Evolutionary conservation across 2,888 invertebrate genomes (phyloP).

Genomic region (Meta bourneti): DNA sequence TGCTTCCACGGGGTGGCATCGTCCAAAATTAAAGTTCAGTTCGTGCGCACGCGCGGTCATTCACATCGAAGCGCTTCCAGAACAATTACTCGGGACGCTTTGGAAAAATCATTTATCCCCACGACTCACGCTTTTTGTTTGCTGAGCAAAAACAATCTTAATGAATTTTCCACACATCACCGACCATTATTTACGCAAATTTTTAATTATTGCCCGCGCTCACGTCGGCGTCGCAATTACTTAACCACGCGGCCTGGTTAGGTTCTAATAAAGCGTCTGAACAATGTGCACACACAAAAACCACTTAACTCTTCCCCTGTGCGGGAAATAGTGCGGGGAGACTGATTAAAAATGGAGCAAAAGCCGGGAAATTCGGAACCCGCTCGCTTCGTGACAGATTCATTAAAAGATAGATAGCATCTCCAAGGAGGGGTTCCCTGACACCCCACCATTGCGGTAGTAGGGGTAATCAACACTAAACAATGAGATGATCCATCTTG

Average conservation of each 20-base stretch:
- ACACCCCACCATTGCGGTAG: constrained; percentile 31
- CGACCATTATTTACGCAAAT: constrained; percentile 64
- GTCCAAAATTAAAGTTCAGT: not conserved
- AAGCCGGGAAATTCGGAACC: constrained; percentile 32
- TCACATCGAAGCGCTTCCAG: constrained; percentile 21
- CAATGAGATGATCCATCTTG: constrained; percentile 71
- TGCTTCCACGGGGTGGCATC: no score
- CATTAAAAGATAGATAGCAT: constrained; percentile 68
- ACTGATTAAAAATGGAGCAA: constrained; percentile 58
- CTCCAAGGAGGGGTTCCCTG: constrained; percentile 11
- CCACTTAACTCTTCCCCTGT: constrained; percentile 59
- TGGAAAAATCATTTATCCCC: constrained; percentile 18
- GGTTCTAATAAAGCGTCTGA: constrained; percentile 19
- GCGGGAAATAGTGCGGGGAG: constrained; percentile 1
- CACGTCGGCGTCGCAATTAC: constrained; percentile 3
- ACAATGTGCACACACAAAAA: constrained; percentile 22
- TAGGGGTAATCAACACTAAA: constrained; percentile 64
- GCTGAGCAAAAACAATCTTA: constrained; percentile 50
- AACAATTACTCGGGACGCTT: constrained; percentile 33
- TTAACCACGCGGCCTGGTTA: not conserved
- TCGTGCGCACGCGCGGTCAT: constrained; percentile 32
- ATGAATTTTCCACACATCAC: constrained; percentile 42
- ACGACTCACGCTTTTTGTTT: constrained; percentile 7
- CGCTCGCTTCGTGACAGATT: constrained; percentile 61
- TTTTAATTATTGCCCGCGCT: constrained; percentile 62